phyloP scores from a whole-genome alignment of 2,113 vertebrate species.

The Dipodomys merriami region DNA sequence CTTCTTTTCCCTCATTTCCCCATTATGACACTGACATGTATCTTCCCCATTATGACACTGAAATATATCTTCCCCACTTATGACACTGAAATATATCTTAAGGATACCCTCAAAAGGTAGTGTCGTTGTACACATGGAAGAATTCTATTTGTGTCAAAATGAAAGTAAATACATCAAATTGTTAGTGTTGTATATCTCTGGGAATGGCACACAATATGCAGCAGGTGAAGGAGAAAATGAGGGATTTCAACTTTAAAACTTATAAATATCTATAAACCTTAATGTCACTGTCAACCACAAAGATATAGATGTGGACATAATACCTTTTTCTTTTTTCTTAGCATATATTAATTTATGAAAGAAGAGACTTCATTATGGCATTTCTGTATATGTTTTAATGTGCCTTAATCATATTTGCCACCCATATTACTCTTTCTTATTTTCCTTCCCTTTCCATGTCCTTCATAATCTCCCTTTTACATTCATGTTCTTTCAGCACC shows the following conservation, averaged over 20 bases:
- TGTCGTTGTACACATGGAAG: not conserved
- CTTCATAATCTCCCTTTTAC: too few species aligned
- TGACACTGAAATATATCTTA: not conserved
- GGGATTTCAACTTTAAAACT: constrained; percentile 29
- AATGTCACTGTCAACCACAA: not conserved
- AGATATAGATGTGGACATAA: not conserved
- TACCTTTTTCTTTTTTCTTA: not conserved
- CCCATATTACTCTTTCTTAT: too few species aligned
- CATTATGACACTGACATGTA: not conserved
- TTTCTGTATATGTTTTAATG: too few species aligned
- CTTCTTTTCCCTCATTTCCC: too few species aligned
- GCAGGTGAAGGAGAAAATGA: not conserved
- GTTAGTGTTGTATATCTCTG: not conserved
- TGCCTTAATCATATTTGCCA: too few species aligned
- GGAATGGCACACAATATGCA: not conserved
- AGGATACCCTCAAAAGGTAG: not conserved
- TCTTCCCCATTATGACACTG: not conserved
- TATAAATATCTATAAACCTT: constrained; percentile 27
- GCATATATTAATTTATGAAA: too few species aligned
- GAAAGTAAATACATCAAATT: constrained; percentile 25
- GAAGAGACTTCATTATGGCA: too few species aligned
- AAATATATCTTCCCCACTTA: not conserved
- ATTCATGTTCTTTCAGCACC: too few species aligned
- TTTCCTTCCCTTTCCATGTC: too few species aligned
- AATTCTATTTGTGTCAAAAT: constrained; percentile 35